These are phyloP conservation scores for Suillia variegata DNA, from an alignment of 2,888 invertebrate genomes.

Conservation along the genomic window DNA sequence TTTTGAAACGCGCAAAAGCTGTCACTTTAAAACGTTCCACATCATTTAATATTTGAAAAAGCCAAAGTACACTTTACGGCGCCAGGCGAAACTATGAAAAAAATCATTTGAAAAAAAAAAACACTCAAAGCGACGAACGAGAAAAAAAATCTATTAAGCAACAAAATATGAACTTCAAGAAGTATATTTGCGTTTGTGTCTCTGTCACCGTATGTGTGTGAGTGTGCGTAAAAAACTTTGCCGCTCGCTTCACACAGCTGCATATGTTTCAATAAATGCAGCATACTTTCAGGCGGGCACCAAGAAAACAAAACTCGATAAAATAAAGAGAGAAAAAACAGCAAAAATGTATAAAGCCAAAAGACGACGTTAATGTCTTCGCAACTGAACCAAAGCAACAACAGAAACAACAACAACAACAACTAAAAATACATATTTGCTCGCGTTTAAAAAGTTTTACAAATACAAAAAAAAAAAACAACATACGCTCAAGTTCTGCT, in stretches of 20 bases:
- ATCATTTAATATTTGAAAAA: background rate
- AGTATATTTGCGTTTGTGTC: too few relatives aligned
- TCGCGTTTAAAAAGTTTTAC: background rate
- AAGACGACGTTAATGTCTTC: background rate
- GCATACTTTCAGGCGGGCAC: background rate
- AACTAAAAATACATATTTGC: background rate
- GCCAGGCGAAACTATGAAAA: background rate
- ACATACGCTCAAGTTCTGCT: too few relatives aligned
- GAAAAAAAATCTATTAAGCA: background rate
- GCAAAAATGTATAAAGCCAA: too few relatives aligned
- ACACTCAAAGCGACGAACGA: too few relatives aligned
- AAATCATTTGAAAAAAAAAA: background rate
- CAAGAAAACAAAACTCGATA: too few relatives aligned
- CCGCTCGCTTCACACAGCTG: background rate
- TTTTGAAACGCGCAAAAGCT: too few relatives aligned
- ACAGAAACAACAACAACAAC: background rate
- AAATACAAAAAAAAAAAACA: too few relatives aligned
- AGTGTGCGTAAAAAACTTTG: background rate
- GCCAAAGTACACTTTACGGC: background rate
- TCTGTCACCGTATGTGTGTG: too few relatives aligned
- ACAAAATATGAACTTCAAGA: background rate
- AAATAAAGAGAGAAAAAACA: too few relatives aligned
- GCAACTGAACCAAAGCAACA: background rate
- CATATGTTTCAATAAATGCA: conserved; percentile 3
- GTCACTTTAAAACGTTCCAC: background rate